Conservation (phyloP, 2,888 invertebrate species). For the Caradrina kadenii region DNA sequence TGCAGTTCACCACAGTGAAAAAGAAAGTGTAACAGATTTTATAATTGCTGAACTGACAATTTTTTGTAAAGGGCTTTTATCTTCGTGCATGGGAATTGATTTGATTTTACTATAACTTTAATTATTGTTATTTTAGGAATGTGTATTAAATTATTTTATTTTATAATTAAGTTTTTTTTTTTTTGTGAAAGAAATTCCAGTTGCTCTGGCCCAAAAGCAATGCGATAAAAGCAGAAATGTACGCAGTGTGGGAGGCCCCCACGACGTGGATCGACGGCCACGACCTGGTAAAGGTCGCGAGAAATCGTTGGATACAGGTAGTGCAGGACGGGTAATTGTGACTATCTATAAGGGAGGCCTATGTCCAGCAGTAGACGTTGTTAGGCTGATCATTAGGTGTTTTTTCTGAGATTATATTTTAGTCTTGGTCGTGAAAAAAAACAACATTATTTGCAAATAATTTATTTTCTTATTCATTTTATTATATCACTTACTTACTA, state of each 20-base stretch:
- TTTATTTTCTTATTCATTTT: constrained; percentile 67
- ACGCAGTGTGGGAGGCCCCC: too few species aligned
- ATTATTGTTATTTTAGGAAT: constrained; percentile 60
- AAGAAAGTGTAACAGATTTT: constrained; percentile 80
- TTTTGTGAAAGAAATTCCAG: constrained; percentile 7
- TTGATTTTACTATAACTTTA: constrained; percentile 79
- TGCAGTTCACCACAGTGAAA: constrained; percentile 71
- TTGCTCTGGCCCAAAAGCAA: constrained; percentile 5
- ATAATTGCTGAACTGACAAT: constrained; percentile 81
- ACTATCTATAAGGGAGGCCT: too few species aligned
- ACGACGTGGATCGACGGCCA: too few species aligned
- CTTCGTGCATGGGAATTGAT: constrained; percentile 84
- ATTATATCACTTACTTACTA: constrained; percentile 56
- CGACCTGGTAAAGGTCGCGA: too few species aligned
- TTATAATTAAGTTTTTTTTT: constrained; percentile 47
- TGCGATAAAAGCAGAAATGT: too few species aligned
- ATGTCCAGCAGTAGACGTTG: too few species aligned
- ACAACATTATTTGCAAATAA: constrained; percentile 65
- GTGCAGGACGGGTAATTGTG: too few species aligned
- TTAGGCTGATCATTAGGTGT: neutral
- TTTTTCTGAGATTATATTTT: neutral
- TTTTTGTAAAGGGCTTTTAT: constrained; percentile 86
- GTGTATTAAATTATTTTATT: constrained; percentile 64
- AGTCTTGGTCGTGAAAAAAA: constrained; percentile 54
- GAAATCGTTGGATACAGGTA: too few species aligned